Evolutionary conservation across 53 echinoderm and acorn worm genomes (phyloP), one percentile per base, ranked within the genome.

Genomic region (Crossaster papposus): DNA sequence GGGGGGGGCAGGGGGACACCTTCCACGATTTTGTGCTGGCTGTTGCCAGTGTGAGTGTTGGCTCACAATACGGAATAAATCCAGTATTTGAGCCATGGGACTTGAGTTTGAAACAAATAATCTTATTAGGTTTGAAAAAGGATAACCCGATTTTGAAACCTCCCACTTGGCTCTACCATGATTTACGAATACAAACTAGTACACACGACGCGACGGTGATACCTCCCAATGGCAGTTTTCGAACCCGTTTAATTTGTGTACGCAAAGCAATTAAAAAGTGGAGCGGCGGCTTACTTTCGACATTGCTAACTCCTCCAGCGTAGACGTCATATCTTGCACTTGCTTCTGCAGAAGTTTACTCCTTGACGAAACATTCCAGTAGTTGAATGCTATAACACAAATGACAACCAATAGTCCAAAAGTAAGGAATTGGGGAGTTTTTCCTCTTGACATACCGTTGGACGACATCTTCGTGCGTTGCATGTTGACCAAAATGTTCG

Each of bases 331-430:
- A 52, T 96, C 95, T 79, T 92, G 83, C 64, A 93, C 91, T 81
- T 96, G 93, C 44, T 93, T 92, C 83, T 96, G 96, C 31, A 93
- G 81, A 83, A 95, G 90, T 74, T 95, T 94, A 73, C 92, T 94
- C 79, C 91, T 94, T 29, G 94, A 94, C 0, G 97, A 97, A 77
- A 97, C 97, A 92, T 94, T 97, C 97, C 97, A 97, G 78, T 97
- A 97, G 78, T 97, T 97, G 64, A 97, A 97, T 34, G 94, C 94
- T 51, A 97, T 93, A 79, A 97, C 94, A 90, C 97, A 94, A n/a
- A 97, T 97, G 15, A 97, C 97, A 15, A 97, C 91, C 5, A 97
- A 71, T 4, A 97, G 94, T 20, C 97, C 97, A 55, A 97, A 79
- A n/a, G 95, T 95, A 63, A 97, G 90, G 88, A 97, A 94, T 54